phyloP scores from a whole-genome alignment of 2,888 invertebrate genomes.

The Orthosia gracilis region DNA sequence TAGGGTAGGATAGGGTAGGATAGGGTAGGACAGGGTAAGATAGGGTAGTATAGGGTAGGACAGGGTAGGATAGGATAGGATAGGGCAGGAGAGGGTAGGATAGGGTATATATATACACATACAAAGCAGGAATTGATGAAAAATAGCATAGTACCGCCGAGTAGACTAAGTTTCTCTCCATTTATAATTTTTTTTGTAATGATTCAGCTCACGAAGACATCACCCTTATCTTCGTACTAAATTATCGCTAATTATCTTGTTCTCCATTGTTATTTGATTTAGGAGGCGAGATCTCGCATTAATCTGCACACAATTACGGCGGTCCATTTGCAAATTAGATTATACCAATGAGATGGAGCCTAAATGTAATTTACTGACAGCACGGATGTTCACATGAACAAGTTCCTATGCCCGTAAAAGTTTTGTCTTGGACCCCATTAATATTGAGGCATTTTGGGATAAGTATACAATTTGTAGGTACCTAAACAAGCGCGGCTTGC shows the following conservation, averaged over 20 bases:
- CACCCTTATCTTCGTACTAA: slow-evolving; percentile 50
- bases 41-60: no score
- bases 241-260: slow-evolving; percentile 61
- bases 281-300: slow-evolving; percentile 57
- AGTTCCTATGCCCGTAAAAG: slow-evolving; percentile 38
- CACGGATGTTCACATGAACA: slow-evolving; percentile 33
- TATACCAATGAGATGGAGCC: slow-evolving; percentile 52
- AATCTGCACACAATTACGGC: slow-evolving; percentile 55
- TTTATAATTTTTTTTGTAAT: slow-evolving; percentile 38
- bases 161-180: background rate
- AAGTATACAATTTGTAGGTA: slow-evolving; percentile 69
- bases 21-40: no score
- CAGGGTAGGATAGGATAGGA: no score
- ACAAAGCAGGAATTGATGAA: no score
- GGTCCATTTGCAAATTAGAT: slow-evolving; percentile 62
- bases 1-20: no score
- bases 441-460: slow-evolving; percentile 41
- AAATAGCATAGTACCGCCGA: no score
- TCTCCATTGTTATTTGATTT: slow-evolving; percentile 59
- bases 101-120: no score
- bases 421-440: slow-evolving; percentile 46
- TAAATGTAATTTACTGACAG: slow-evolving; percentile 55
- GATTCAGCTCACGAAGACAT: slow-evolving; percentile 38
- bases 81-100: no score
- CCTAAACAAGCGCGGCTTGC: slow-evolving; percentile 59